Base-by-base conservation (phyloP, 1,140 invertebrate genomes). In the Drosophila sulfurigaster region DNA sequence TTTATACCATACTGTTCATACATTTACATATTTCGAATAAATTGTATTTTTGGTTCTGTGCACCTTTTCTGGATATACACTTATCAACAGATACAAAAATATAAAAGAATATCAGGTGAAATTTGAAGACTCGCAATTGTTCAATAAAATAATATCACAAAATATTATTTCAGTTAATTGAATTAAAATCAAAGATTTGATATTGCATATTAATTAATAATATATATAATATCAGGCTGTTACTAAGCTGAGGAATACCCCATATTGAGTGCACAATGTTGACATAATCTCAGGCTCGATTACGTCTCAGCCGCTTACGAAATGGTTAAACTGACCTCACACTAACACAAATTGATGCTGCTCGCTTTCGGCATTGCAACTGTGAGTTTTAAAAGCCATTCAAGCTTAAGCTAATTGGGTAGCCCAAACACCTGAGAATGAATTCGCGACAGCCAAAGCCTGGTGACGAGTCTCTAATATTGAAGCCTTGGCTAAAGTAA, bases 351-450 rank as follows among this genome's bases (percentile, higher is more conserved):
- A 54, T 60, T 82, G 71, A 77, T 69, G 43, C 64, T 51, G 75
- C 16, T 64, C 54, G 59, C 63, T 30, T 20, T 11, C 15, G 35
- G 41, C 46, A 59, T 49, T 43, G 78, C 78, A 73, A 78, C 76
- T 76, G 76, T 76, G 76, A 65, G 62, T 62, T 65, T 62, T 58
- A 16, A 57, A 45, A 70, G 28, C n/a, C 64, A 88, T 51, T 83
- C 63, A 62, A 63, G 70, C 78, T 57, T 56, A 81, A 75, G 32
- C 4, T 75, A 83, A 87, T 87, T 87, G 70, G 77, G 67, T 54
- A 72, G 20, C 32, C 20, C 43, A 80, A 87, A 89, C 83, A 87
- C 85, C 85, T 88, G 73, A 80, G 56, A 71, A 15, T 45, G n/a
- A 58, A 43, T 66, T n/a, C 10, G 62, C 20, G 62, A 51, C 11